phyloP scores from a whole-genome alignment of 2,888 invertebrate genomes.

The Pimpla rufipes region DNA sequence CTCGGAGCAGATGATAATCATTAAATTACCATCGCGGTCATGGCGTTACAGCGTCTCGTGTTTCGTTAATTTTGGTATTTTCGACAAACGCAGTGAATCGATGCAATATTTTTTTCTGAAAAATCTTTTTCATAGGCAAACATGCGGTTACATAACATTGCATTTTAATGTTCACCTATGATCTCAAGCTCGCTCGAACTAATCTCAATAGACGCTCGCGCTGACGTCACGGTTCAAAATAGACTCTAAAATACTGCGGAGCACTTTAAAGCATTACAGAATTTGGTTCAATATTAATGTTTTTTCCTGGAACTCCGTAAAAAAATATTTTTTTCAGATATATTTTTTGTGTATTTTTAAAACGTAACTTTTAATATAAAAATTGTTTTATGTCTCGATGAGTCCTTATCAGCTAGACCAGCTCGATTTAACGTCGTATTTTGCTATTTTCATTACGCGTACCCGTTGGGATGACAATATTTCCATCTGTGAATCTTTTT shows the following conservation, averaged over 20 bases:
- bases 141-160: neutral
- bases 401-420: neutral
- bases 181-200: neutral
- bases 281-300: neutral
- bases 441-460: no score
- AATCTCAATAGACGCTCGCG: neutral
- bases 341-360: neutral
- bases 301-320: neutral
- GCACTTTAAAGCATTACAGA: neutral
- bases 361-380: constrained; percentile 1
- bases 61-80: neutral
- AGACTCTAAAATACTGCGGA: neutral
- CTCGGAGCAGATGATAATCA: neutral
- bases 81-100: neutral
- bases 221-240: neutral
- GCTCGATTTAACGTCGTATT: neutral
- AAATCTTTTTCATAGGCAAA: neutral
- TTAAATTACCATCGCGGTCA: neutral
- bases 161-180: neutral
- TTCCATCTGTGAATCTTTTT: no score
- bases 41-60: neutral
- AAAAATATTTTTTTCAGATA: neutral
- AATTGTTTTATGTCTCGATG: neutral
- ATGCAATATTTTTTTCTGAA: neutral
- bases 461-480: no score